Base-by-base conservation (phyloP, 2,888 invertebrate species). In the Pedicia rivosa region DNA sequence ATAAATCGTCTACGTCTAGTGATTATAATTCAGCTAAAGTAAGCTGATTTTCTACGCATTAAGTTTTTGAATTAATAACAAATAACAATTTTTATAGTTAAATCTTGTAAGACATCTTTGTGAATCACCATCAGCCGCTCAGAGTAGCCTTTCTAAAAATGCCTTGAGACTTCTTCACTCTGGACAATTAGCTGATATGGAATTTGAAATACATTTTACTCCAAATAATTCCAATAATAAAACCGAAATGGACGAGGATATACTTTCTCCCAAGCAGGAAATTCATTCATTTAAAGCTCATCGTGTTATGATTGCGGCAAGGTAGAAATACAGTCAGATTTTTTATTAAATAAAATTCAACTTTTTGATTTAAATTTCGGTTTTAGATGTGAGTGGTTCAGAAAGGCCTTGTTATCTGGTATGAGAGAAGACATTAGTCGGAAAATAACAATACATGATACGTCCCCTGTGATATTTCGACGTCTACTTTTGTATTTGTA, bases 361-460 rank as follows among this genome's bases (percentile, higher is more conserved):
- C n/a, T n/a, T n/a, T n/a, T n/a, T n/a, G n/a, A n/a, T n/a, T n/a
- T n/a, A n/a, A n/a, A n/a, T 39, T 10, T 13, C 59, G n/a, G n/a
- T n/a, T n/a, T n/a, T n/a, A n/a, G 74, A 36, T 77, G 76, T 56
- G 74, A 75, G 51, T 77, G 76, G 76, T 76, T 77, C 51, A 62
- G 73, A 33, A 61, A 75, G 45, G 78, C 77, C 2, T 55, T 78
- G 12, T 62, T 73, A 30, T 75, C 74, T 34, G 78, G 77, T 35
- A 78, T 78, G 78, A 64, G 70, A 47, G 78, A 78, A 57, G 70
- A 74, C 16, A 75, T 78, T 44, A 70, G 73, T 50, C 72, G 69
- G 74, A 26, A 32, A 24, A 75, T 78, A 38, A 62, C 70, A 10
- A 69, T 78, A 38, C 72, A 72, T 46, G 76, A 77, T 49, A 72